A percentile compares a stretch with the other conserved stretches of the same genome.
These are phyloP conservation scores for Dinoponera quadriceps DNA, from an alignment of 1,140 invertebrate genomes.

Conservation along the genomic window DNA sequence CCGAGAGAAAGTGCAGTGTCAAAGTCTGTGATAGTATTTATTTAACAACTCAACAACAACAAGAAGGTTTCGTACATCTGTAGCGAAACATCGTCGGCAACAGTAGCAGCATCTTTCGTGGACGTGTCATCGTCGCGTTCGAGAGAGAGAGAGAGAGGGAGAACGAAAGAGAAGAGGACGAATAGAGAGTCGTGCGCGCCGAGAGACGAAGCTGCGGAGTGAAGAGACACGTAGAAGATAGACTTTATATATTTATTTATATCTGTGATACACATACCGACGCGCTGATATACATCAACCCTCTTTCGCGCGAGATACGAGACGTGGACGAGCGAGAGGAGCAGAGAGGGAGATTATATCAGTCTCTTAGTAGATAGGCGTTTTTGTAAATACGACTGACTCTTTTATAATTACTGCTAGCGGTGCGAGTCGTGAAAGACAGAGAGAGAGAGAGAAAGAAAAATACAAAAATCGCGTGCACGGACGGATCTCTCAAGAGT, in stretches of 20 bases:
- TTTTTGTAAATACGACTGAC: constrained; percentile 86
- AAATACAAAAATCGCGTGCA: background rate
- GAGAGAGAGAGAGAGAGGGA: constrained; percentile 24
- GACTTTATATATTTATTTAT: constrained; percentile 80
- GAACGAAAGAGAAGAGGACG: constrained; percentile 13
- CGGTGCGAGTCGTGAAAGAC: constrained; percentile 66
- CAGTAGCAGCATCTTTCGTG: constrained; percentile 35
- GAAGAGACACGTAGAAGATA: constrained; percentile 60
- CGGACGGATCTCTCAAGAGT: constrained; percentile 20
- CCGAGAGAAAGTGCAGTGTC: constrained; percentile 73
- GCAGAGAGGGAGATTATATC: constrained; percentile 74
- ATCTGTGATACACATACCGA: constrained; percentile 77
- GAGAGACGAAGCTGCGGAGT: constrained; percentile 32
- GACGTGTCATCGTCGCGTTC: constrained; percentile 56
- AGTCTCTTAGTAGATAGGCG: constrained; percentile 79
- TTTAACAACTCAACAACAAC: constrained; percentile 74
- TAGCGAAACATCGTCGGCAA: constrained; percentile 51
- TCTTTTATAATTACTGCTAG: constrained; percentile 84
- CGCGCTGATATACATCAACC: constrained; percentile 75
- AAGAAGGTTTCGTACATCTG: background rate
- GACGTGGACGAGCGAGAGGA: constrained; percentile 48
- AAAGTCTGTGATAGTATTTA: constrained; percentile 85
- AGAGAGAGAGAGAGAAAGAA: constrained; percentile 27
- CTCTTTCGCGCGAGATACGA: constrained; percentile 46
- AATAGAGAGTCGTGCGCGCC: constrained; percentile 1